A percentile compares a stretch with the other conserved stretches of the same genome.
Conservation (phyloP, 2,888 invertebrate genomes). For the Agriopis marginaria region DNA sequence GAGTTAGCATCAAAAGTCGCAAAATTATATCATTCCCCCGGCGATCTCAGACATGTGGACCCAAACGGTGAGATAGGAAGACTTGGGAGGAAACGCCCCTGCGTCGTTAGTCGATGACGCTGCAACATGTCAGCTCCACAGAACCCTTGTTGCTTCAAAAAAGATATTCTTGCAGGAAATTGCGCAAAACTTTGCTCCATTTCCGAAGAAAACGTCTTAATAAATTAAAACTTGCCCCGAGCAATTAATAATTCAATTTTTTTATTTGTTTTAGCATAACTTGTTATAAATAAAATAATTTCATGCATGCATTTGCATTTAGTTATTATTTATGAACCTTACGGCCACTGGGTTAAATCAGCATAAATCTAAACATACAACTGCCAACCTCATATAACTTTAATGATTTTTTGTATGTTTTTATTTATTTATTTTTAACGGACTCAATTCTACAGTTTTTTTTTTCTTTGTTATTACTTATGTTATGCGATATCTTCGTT, state of each 20-base stretch:
- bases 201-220: slow-evolving; percentile 2
- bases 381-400: too few relatives aligned
- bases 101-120: slow-evolving; percentile 57
- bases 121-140: slow-evolving; percentile 50
- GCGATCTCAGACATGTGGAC: background rate
- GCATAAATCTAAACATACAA: too few relatives aligned
- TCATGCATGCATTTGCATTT: background rate
- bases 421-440: too few relatives aligned
- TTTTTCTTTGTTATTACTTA: too few relatives aligned
- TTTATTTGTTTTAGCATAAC: too few relatives aligned
- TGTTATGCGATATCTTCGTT: too few relatives aligned
- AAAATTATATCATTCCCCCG: background rate
- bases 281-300: too few relatives aligned
- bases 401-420: too few relatives aligned
- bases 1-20: background rate
- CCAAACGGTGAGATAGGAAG: slow-evolving; percentile 17
- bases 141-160: slow-evolving; percentile 47
- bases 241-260: background rate
- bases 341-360: too few relatives aligned
- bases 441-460: too few relatives aligned
- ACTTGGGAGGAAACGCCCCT: slow-evolving; percentile 43
- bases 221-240: slow-evolving; percentile 6
- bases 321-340: too few relatives aligned
- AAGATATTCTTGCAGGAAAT: slow-evolving; percentile 25
- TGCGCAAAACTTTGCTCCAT: slow-evolving; percentile 13